These are phyloP conservation scores for Stichopus horrens DNA, from an alignment of 53 echinoderm and acorn worm genomes.

Conservation along the genomic window DNA sequence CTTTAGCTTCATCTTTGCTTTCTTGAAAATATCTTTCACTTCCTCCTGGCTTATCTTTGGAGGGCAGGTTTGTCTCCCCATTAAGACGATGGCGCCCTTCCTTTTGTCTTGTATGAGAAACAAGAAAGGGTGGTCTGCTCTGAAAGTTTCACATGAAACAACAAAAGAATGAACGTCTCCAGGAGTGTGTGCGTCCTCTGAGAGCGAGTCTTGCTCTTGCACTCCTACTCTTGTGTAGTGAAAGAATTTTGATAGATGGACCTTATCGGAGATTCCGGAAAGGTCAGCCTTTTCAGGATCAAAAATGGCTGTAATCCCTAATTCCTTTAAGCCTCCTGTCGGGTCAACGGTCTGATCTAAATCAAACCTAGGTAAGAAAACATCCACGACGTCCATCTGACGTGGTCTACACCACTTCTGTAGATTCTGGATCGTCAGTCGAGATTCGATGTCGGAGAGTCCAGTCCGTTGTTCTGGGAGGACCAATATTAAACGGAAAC, in stretches of 20 bases:
- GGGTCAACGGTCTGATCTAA: constrained; percentile 62
- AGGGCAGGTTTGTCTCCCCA: constrained; percentile 41
- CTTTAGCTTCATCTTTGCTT: constrained; percentile 11
- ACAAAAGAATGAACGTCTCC: constrained; percentile 50
- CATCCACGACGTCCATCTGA: constrained; percentile 48
- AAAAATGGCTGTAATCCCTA: constrained; percentile 83
- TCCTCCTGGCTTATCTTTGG: constrained; percentile 22
- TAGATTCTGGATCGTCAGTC: constrained; percentile 55
- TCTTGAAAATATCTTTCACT: constrained; percentile 35
- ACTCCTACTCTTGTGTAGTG: constrained; percentile 85
- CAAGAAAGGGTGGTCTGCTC: constrained; percentile 68
- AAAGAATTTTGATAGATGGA: constrained; percentile 70
- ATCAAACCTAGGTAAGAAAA: constrained; percentile 73
- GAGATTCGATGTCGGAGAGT: constrained; percentile 50
- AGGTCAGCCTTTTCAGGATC: constrained; percentile 63
- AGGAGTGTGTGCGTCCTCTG: constrained; percentile 73
- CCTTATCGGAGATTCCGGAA: constrained; percentile 65
- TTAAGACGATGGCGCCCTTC: constrained; percentile 57
- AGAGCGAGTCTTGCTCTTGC: constrained; percentile 47
- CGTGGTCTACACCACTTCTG: constrained; percentile 55
- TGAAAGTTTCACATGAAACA: constrained; percentile 51
- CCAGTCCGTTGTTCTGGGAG: constrained; percentile 74
- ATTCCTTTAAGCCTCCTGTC: constrained; percentile 50
- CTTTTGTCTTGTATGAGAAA: constrained; percentile 60
- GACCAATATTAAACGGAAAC: constrained; percentile 71